Conservation (phyloP, 2,888 invertebrate genomes). For the Torymus aiolomorphi region DNA sequence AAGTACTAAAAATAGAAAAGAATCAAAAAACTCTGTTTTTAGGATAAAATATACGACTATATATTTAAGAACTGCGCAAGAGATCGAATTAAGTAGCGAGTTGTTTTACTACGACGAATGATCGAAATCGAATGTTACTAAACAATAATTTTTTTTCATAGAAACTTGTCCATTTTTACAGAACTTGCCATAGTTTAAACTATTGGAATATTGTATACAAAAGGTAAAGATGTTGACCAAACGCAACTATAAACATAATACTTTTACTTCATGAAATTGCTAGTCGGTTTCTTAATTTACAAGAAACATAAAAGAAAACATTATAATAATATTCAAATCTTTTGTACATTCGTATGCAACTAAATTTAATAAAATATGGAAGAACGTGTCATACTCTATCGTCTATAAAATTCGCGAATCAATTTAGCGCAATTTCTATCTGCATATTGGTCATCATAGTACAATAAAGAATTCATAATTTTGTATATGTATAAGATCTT, state of each 20-base stretch:
- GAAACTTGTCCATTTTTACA: constrained; percentile 29
- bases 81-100: constrained; percentile 23
- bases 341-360: constrained; percentile 57
- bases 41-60: constrained; percentile 15
- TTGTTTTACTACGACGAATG: constrained; percentile 31
- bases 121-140: constrained; percentile 25
- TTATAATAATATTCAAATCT: constrained; percentile 37
- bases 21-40: constrained; percentile 31
- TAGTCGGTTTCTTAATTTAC: constrained; percentile 20
- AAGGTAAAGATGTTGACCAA: constrained; percentile 33
- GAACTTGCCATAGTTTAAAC: constrained; percentile 17
- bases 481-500: neutral
- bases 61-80: constrained; percentile 31
- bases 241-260: constrained; percentile 32
- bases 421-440: constrained; percentile 38
- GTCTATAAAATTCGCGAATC: constrained; percentile 1
- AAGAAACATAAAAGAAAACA: neutral
- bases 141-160: constrained; percentile 18
- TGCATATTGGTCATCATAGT: constrained; percentile 1
- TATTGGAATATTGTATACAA: constrained; percentile 13
- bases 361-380: constrained; percentile 9
- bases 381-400: neutral
- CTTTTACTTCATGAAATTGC: constrained; percentile 18
- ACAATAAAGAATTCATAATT: neutral
- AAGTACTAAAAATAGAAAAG: constrained; percentile 37